Conservation (phyloP, 2,797 vertebrate genomes). For the Catamblyrhynchus diadema region DNA sequence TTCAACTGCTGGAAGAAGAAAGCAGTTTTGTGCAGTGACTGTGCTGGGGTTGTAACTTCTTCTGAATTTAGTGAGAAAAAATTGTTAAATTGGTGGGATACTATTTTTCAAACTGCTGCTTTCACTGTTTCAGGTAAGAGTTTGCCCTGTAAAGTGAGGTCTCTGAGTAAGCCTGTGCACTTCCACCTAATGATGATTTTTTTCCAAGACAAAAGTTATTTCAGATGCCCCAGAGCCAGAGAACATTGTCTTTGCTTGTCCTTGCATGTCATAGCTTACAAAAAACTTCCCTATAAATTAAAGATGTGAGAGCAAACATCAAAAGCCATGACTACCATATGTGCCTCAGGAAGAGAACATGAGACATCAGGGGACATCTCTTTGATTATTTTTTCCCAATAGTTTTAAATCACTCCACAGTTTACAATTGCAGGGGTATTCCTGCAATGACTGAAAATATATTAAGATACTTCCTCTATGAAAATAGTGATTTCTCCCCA, state of each 20-base stretch:
- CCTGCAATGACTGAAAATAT: background rate
- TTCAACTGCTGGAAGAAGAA: background rate
- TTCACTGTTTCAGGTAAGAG: background rate
- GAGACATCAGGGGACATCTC: background rate
- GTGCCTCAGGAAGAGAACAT: background rate
- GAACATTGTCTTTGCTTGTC: background rate
- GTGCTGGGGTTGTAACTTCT: background rate
- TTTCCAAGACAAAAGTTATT: background rate
- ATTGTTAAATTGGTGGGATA: background rate
- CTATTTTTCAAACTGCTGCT: background rate
- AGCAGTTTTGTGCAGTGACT: background rate
- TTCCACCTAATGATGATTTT: background rate
- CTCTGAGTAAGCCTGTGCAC: background rate
- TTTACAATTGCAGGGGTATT: background rate
- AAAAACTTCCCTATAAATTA: background rate
- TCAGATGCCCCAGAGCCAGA: background rate
- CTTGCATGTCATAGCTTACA: background rate
- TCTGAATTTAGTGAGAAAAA: background rate
- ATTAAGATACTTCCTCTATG: background rate
- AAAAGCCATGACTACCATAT: background rate
- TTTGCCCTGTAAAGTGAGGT: background rate
- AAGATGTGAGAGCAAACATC: background rate
- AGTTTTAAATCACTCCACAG: background rate
- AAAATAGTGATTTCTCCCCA: background rate
- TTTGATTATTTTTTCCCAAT: background rate